Base-by-base conservation (phyloP, 2,797 vertebrate genomes). In the Lophotriccus pileatus region DNA sequence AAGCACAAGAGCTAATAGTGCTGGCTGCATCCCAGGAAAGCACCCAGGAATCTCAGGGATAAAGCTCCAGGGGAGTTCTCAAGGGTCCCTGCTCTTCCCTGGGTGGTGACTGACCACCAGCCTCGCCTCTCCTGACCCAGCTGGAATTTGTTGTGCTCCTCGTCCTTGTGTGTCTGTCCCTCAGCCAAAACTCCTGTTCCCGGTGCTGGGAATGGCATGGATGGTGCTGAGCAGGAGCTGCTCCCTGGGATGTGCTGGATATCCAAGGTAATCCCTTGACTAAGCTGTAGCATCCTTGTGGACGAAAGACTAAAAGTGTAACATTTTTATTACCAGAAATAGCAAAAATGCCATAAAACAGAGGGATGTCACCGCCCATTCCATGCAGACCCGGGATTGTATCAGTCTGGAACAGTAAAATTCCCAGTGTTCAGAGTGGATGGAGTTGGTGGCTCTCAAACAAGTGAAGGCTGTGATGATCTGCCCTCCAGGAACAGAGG, bases 171-270 rank as follows among this genome's bases (percentile, higher is more conserved):
- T 0, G 8, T 14, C 25, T 19, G 18, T 43, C 46, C 18, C 50
- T 5, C 23, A 84, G 52, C 27, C 1, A 4, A 60, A 72, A 94
- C 21, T 18, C 44, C 41, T 0, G 2, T 37, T 60, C 30, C 77
- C 24, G 3, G 55, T 3, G 2, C n/a, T 50, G 77, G 44, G 74
- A 68, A 47, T 0, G 14, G 17, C 23, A 3, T 0, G 9, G 77
- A 64, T 0, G 8, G 15, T 7, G 44, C 36, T 32, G 60, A 63
- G 25, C 0, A 0, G 28, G 13, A 39, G 25, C 49, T 30, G 23
- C 24, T 19, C 55, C 46, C 37, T 52, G 47, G 60, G 55, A 28
- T 15, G 32, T 0, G 4, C 22, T 23, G 73, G 60, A 10, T 10
- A 8, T 17, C 55, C 16, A 2, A 79, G 43, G 64, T 3, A 22